These are phyloP conservation scores for Geopemphigus sp. DNA, from an alignment of 1,140 invertebrate genomes.

Conservation along the genomic window DNA sequence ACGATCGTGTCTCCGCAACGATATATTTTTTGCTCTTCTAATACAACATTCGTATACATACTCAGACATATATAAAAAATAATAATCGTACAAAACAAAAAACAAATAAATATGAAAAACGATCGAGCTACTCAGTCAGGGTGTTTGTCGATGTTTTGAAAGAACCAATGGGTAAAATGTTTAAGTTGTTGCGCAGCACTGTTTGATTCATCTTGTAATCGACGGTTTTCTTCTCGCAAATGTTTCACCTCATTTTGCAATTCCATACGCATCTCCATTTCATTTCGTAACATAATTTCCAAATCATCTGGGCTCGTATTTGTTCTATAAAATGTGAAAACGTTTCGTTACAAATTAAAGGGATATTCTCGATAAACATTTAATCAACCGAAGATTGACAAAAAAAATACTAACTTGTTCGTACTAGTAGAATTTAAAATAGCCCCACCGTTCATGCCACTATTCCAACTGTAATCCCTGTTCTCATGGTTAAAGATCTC, in stretches of 20 bases:
- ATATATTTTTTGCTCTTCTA: background rate
- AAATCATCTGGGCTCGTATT: conserved; percentile 37
- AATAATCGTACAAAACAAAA: conserved; percentile 6
- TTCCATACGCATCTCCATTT: conserved; percentile 63
- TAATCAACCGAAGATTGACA: background rate
- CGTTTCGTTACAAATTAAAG: background rate
- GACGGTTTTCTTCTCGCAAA: conserved; percentile 78
- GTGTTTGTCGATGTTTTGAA: conserved; percentile 77
- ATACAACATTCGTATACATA: conserved; percentile 16
- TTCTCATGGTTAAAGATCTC: conserved; percentile 11
- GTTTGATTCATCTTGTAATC: conserved; percentile 83
- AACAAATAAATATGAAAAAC: background rate
- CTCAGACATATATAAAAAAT: conserved; percentile 4
- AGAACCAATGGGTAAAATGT: conserved; percentile 91
- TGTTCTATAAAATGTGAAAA: conserved; percentile 13
- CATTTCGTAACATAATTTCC: conserved; percentile 64
- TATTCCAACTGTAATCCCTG: conserved; percentile 34
- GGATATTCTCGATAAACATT: too few relatives aligned
- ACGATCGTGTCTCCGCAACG: conserved; percentile 1
- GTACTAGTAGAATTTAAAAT: conserved; percentile 39
- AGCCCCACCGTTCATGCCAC: conserved; percentile 5
- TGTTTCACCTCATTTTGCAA: conserved; percentile 73
- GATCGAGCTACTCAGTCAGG: conserved; percentile 15
- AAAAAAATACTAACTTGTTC: conserved; percentile 27
- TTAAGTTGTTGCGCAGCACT: conserved; percentile 83